Evolutionary conservation across 2,113 vertebrate species (phyloP).

Genomic region (Ranitomeya imitator): DNA sequence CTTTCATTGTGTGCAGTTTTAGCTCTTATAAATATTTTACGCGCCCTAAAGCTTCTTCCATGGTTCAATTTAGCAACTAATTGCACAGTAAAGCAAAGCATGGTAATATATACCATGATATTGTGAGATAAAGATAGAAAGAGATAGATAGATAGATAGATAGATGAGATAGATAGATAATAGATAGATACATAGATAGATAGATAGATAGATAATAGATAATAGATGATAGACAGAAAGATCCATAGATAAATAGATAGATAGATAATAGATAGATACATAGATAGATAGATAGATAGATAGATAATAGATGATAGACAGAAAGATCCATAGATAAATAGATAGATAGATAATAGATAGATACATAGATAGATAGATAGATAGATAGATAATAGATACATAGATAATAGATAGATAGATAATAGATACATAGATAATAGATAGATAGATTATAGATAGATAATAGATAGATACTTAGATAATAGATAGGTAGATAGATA

Average conservation of each 20-base stretch:
- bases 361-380: no score
- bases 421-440: no score
- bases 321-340: no score
- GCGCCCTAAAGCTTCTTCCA: slow-evolving; percentile 44
- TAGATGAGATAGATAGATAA: slow-evolving; percentile 25
- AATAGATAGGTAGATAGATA: no score
- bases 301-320: background rate
- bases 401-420: no score
- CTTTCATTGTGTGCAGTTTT: slow-evolving; percentile 51
- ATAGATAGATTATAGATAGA: no score
- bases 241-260: no score
- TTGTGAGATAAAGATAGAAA: background rate
- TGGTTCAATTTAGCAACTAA: slow-evolving; percentile 54
- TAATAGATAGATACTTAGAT: no score
- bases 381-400: no score
- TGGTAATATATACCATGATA: background rate
- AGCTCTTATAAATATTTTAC: slow-evolving; percentile 56
- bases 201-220: slow-evolving; percentile 17
- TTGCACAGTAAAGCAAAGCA: slow-evolving; percentile 37
- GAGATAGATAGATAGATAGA: background rate
- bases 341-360: no score
- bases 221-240: slow-evolving; percentile 20
- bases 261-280: background rate
- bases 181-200: background rate
- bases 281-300: background rate